Evolutionary conservation across 2,797 vertebrate species (phyloP).

Genomic region (Anguilla obscura): DNA sequence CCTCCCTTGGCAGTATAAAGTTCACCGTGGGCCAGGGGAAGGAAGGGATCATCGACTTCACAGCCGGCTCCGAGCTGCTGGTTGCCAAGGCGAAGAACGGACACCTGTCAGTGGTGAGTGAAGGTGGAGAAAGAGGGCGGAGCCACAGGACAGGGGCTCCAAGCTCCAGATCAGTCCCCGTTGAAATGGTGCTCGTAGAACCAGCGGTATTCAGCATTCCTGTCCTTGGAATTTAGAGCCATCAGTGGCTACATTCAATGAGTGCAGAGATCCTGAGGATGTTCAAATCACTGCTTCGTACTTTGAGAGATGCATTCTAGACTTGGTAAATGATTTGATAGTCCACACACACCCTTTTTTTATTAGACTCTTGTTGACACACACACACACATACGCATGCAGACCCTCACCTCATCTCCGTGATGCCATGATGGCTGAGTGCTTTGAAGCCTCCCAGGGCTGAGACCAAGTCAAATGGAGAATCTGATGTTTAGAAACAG

Average conservation of each 20-base stretch:
- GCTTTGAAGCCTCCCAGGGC: too few species aligned
- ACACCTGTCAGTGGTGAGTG: constrained; percentile 94
- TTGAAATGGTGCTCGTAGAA: background rate
- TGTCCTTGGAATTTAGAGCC: background rate
- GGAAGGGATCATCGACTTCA: constrained; percentile 94
- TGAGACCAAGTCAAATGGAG: too few species aligned
- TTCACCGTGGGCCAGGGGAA: constrained; percentile 87
- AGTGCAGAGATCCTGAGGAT: background rate
- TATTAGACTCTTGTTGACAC: too few species aligned
- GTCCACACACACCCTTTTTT: background rate
- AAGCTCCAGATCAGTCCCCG: background rate
- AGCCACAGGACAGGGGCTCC: background rate
- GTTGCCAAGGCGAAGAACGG: constrained; percentile 95
- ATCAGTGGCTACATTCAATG: too few species aligned
- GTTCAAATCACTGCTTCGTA: background rate
- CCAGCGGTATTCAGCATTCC: background rate
- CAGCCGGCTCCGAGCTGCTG: constrained; percentile 88
- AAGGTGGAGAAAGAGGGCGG: background rate
- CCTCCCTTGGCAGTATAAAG: constrained; percentile 78
- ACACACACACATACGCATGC: too few species aligned
- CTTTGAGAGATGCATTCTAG: background rate
- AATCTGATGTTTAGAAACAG: background rate
- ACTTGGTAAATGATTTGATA: background rate
- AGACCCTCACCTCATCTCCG: too few species aligned
- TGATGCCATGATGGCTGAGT: too few species aligned